Evolutionary conservation across 2,113 vertebrate genomes (phyloP).

Genomic region (Zootoca vivipara): DNA sequence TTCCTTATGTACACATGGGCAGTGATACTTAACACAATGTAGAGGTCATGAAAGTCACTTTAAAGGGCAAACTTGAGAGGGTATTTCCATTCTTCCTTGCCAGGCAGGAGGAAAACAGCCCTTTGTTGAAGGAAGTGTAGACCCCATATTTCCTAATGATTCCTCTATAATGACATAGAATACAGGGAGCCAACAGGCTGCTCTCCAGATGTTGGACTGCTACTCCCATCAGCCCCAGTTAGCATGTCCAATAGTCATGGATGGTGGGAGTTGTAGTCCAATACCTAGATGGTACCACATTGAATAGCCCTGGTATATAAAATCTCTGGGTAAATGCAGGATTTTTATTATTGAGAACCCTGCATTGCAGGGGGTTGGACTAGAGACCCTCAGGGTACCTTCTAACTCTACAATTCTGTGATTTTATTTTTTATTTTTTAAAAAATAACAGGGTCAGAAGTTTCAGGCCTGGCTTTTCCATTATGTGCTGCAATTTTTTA

Average conservation of each 20-base stretch:
- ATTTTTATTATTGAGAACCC: too few relatives aligned
- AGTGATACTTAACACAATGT: not conserved
- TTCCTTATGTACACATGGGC: too few relatives aligned
- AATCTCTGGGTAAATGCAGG: too few relatives aligned
- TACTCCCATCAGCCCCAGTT: not conserved
- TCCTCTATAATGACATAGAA: not conserved
- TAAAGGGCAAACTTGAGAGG: not conserved
- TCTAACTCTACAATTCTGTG: too few relatives aligned
- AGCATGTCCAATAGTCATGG: not conserved
- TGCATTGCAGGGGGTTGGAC: too few relatives aligned
- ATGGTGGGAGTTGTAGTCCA: too few relatives aligned
- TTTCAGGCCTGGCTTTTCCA: too few relatives aligned
- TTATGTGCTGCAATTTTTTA: too few relatives aligned
- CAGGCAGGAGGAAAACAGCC: not conserved
- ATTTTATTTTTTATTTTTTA: too few relatives aligned
- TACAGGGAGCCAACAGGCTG: not conserved
- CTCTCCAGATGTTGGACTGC: not conserved
- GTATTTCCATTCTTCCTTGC: not conserved
- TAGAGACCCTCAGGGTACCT: too few relatives aligned
- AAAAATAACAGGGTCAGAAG: too few relatives aligned
- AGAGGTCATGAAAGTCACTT: not conserved
- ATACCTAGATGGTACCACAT: not conserved
- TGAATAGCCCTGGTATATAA: not conserved
- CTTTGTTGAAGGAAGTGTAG: not conserved
- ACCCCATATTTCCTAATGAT: not conserved